Evolutionary conservation across 2,113 vertebrate genomes (phyloP).

Genomic region (Cyphomyrus discorhynchus): DNA sequence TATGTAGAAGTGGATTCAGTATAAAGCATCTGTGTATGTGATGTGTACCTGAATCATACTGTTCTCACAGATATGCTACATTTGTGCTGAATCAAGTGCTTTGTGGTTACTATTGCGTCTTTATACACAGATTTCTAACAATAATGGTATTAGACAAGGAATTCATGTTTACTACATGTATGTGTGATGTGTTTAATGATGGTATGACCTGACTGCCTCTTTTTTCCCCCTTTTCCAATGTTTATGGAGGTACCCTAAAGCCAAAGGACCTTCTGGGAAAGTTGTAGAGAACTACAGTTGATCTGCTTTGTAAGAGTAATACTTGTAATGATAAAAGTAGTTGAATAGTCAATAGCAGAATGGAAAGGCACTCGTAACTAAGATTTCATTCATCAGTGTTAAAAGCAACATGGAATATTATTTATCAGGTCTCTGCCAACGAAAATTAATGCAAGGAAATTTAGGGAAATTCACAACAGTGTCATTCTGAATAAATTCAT

Average conservation of each 20-base stretch:
- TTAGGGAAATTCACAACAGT: not conserved
- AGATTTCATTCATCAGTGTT: not conserved
- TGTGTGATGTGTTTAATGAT: slow-evolving; percentile 14
- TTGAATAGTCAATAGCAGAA: not conserved
- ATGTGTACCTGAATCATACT: not conserved
- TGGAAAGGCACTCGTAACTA: not conserved
- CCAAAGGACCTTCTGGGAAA: slow-evolving; percentile 27
- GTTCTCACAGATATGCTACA: not conserved
- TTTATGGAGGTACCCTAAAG: slow-evolving; percentile 32
- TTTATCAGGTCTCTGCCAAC: not conserved
- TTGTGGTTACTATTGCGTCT: not conserved
- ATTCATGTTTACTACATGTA: not conserved
- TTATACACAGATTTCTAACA: not conserved
- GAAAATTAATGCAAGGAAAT: not conserved
- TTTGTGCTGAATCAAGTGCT: not conserved
- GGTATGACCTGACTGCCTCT: slow-evolving; percentile 8
- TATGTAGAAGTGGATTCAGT: not conserved
- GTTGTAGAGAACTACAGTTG: not conserved
- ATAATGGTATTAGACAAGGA: not conserved
- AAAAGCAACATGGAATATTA: not conserved
- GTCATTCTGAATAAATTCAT: not conserved
- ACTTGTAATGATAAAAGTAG: not conserved
- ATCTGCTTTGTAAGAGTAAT: not conserved
- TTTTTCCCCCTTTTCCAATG: slow-evolving; percentile 37
- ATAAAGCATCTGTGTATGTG: not conserved